Base-by-base conservation (phyloP, 1,140 invertebrate species). In the Drosophila novamexicana region DNA sequence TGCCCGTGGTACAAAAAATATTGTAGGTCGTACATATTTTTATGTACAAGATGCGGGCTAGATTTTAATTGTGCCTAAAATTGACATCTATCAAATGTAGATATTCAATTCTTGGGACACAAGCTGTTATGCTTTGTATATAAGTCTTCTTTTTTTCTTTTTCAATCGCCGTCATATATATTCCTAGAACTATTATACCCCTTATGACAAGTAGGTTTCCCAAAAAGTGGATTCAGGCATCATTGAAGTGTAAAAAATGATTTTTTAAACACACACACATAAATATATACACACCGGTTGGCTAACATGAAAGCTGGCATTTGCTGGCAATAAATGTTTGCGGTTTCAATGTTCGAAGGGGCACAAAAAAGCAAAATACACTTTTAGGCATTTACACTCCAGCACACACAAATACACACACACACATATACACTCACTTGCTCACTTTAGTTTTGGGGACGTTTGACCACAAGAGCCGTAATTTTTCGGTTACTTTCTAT, bases 401-500 rank as follows among this genome's bases (percentile, higher is more conserved):
- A 82, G 57, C 74, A 73, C 65, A 70, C 82, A 69, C 54, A 66
- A 72, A 56, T 32, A 9, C 40, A 57, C 36, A 68, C 64, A 3
- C 18, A 36, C 7, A 8, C 29, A 49, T 16, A 57, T 9, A 37
- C 39, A 59, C 59, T 44, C 57, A 57, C 36, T 32, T 29, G 36
- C 39, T 32, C 40, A 44, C 34, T 58, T 22, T 54, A 42, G 50
- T 42, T 37, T 37, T 42, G 14, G 56, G 44, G 65, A 53, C 52
- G 71, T 88, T 88, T 88, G 75, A 78, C 82, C 82, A 88, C 75
- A 86, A 74, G 79, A 82, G 79, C 83, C 79, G 77, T 88, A 79
- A 86, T 86, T 88, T 86, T 73, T 88, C 81, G 82, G 82, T 88
- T 88, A 88, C 79, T 85, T 81, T 85, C 82, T 80, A 79, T 57